Percentiles rank a stretch among this genome's conserved stretches.
phyloP scores from a whole-genome alignment of 2,113 vertebrate genomes.

The Atractosteus spatula region DNA sequence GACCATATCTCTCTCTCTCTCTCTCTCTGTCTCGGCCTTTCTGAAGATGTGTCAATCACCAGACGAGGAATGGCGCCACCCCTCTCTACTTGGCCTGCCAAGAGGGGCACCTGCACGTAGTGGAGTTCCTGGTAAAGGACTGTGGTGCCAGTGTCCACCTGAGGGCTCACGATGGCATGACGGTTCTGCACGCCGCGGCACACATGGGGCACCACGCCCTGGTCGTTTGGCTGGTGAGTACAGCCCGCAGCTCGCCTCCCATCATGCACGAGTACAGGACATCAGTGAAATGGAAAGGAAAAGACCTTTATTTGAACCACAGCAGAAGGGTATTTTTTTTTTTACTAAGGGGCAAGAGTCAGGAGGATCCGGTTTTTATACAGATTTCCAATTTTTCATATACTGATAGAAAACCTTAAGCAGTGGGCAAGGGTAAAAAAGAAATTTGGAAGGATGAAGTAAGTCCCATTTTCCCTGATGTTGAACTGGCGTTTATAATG shows the following conservation, averaged over 20 bases:
- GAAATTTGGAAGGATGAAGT: too few relatives aligned
- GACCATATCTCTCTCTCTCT: not conserved
- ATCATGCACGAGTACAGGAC: too few relatives aligned
- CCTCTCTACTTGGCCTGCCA: constrained; percentile 82
- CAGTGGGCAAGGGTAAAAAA: too few relatives aligned
- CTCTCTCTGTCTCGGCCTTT: not conserved
- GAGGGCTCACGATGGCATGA: constrained; percentile 77
- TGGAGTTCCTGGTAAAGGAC: constrained; percentile 72
- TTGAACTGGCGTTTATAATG: too few relatives aligned
- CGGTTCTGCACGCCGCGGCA: constrained; percentile 72
- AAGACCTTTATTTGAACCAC: too few relatives aligned
- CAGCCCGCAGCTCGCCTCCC: not conserved
- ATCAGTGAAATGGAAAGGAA: too few relatives aligned
- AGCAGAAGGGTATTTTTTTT: too few relatives aligned
- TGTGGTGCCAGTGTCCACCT: constrained; percentile 66
- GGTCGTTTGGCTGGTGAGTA: constrained; percentile 76
- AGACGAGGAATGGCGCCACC: constrained; percentile 66
- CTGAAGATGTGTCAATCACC: constrained; percentile 66
- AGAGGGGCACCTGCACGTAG: constrained; percentile 73
- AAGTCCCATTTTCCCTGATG: too few relatives aligned
- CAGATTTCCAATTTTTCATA: too few relatives aligned
- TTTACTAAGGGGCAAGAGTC: too few relatives aligned
- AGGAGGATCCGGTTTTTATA: too few relatives aligned
- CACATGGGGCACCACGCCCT: constrained; percentile 72
- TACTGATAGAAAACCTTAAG: too few relatives aligned